These are phyloP conservation scores for Ranitomeya imitator DNA, from an alignment of 2,113 vertebrate genomes.

Conservation along the genomic window DNA sequence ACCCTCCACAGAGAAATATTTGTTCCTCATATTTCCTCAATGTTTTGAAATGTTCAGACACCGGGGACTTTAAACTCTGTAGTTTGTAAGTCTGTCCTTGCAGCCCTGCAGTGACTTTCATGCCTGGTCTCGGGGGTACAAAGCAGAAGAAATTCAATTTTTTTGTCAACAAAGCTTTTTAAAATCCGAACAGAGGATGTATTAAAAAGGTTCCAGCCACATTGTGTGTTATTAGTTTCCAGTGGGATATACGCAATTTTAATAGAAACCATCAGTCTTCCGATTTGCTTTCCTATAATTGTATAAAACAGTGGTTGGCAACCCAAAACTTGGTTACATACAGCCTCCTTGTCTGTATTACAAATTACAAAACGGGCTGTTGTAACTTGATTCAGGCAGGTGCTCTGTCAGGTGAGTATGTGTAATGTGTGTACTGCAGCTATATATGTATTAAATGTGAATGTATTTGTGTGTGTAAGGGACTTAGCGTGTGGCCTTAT, in stretches of 20 bases:
- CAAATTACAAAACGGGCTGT: too few species aligned
- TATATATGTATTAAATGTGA: too few species aligned
- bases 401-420: too few species aligned
- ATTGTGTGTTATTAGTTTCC: not conserved
- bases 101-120: constrained; percentile 2
- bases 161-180: not conserved
- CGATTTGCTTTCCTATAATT: not conserved
- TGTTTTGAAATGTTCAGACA: not conserved
- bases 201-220: not conserved
- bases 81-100: not conserved
- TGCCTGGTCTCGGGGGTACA: constrained; percentile 8
- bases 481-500: too few species aligned
- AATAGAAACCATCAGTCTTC: not conserved
- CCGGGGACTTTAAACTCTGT: not conserved
- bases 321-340: not conserved
- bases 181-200: not conserved
- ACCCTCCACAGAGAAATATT: constrained; percentile 23
- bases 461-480: too few species aligned
- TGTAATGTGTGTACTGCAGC: too few species aligned
- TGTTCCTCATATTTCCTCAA: constrained; percentile 21
- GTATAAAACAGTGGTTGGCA: not conserved
- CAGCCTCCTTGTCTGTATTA: too few species aligned
- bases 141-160: constrained; percentile 9
- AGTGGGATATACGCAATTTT: not conserved
- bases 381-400: too few species aligned